Conservation (phyloP, 2,113 vertebrate genomes). For the Climacteris rufus region DNA sequence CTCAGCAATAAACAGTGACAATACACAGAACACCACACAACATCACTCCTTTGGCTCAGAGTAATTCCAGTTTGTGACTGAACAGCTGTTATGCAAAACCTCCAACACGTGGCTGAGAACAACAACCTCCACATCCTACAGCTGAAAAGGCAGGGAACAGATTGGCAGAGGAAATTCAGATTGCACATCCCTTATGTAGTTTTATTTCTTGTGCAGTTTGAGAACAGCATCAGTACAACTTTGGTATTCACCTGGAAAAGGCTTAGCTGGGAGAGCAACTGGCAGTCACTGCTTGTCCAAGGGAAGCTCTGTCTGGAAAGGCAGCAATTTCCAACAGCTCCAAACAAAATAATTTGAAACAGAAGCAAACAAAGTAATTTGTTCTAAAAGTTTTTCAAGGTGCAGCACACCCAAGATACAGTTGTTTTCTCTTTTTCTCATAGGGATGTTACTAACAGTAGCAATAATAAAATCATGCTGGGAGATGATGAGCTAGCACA, state of each 20-base stretch:
- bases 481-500: not conserved
- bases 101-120: not conserved
- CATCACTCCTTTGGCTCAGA: not conserved
- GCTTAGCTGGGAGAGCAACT: not conserved
- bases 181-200: conserved; percentile 24
- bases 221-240: conserved; percentile 11
- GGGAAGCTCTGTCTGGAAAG: not conserved
- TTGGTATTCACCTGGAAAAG: conserved; percentile 33
- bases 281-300: not conserved
- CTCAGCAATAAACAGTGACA: not conserved
- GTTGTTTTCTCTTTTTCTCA: not conserved
- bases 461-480: not conserved
- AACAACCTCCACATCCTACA: not conserved
- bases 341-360: not conserved
- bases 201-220: conserved; percentile 10
- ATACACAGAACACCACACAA: not conserved
- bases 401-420: not conserved
- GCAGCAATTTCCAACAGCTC: not conserved
- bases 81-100: not conserved
- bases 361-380: not conserved
- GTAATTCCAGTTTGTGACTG: not conserved
- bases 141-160: not conserved
- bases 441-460: not conserved
- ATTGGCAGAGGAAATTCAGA: not conserved
- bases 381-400: not conserved